These are phyloP conservation scores for Galeruca laticollis DNA, from an alignment of 2,888 invertebrate species.

Conservation along the genomic window DNA sequence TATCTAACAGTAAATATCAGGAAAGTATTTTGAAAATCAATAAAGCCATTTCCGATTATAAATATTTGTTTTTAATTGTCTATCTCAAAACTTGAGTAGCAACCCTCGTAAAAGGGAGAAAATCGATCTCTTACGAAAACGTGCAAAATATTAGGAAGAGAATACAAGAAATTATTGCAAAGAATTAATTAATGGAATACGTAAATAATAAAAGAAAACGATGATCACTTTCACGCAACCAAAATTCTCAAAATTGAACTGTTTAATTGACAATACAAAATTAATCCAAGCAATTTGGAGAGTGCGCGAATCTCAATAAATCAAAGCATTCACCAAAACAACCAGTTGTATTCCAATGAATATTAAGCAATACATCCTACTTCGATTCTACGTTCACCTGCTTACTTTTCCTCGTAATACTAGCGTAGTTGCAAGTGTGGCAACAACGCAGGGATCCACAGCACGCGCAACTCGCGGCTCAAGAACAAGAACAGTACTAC, in stretches of 20 bases:
- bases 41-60: too few species aligned
- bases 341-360: background rate
- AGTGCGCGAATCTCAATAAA: background rate
- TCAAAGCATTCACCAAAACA: background rate
- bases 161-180: too few species aligned
- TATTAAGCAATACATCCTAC: background rate
- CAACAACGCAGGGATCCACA: conserved; percentile 17
- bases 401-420: background rate
- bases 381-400: background rate
- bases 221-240: background rate
- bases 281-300: background rate
- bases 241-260: background rate
- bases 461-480: conserved; percentile 45
- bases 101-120: too few species aligned
- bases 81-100: too few species aligned
- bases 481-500: conserved; percentile 51
- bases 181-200: too few species aligned
- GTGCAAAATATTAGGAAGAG: too few species aligned
- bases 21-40: too few species aligned
- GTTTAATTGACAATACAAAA: too few species aligned
- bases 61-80: too few species aligned
- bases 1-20: too few species aligned
- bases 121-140: too few species aligned
- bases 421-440: background rate
- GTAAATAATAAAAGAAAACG: too few species aligned